Evolutionary conservation across 1,140 invertebrate genomes (phyloP).

Genomic region (Anagrus nilaparvatae): DNA sequence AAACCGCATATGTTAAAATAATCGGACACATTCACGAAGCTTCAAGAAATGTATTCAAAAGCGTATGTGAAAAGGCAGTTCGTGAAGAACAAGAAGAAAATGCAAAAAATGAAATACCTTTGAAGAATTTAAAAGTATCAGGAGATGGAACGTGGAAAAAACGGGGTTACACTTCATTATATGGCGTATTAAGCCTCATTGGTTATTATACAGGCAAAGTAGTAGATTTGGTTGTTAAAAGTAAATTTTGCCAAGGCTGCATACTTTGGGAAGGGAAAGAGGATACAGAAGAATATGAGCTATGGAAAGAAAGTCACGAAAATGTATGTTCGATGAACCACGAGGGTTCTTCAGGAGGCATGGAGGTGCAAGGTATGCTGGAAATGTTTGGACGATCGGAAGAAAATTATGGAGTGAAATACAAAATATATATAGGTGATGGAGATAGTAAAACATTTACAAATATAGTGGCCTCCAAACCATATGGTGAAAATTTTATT

Average conservation of each 20-base stretch:
- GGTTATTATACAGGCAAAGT: constrained; percentile 5
- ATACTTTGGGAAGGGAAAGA: constrained; percentile 1
- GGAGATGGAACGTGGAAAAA: background rate
- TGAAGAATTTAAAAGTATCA: constrained; percentile 12
- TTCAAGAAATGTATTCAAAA: constrained; percentile 13
- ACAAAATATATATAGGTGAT: constrained; percentile 9
- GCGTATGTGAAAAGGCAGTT: constrained; percentile 10
- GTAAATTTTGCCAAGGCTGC: background rate
- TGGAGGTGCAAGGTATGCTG: background rate
- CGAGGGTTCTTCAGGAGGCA: background rate
- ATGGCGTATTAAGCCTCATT: background rate
- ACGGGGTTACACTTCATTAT: background rate
- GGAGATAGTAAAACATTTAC: constrained; percentile 3
- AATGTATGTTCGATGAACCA: background rate
- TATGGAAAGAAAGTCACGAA: background rate
- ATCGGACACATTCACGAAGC: constrained; percentile 7
- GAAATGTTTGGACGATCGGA: background rate
- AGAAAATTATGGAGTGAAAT: background rate
- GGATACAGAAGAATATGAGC: constrained; percentile 1
- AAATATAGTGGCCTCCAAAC: background rate
- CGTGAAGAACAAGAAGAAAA: constrained; percentile 15
- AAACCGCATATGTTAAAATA: constrained; percentile 12
- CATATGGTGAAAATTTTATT: constrained; percentile 1
- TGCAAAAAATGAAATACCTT: constrained; percentile 14
- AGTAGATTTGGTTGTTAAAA: background rate